phyloP scores from a whole-genome alignment of 2,113 vertebrate species.

The Blennius ocellaris region DNA sequence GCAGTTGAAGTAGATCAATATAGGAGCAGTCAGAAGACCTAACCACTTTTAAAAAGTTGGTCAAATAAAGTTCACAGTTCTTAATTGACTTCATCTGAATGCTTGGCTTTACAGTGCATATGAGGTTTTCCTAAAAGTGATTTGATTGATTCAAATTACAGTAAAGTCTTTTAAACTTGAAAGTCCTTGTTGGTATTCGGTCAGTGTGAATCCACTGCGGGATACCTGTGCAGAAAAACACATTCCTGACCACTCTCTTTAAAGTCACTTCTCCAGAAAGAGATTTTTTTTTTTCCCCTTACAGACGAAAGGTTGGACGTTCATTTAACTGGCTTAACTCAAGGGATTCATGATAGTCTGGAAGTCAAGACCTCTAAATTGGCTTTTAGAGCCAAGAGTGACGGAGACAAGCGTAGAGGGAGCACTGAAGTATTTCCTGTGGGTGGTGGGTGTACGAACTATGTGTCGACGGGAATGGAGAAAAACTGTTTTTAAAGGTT shows the following conservation, averaged over 20 bases:
- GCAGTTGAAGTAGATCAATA: no score
- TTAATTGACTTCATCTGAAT: no score
- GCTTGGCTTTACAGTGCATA: no score
- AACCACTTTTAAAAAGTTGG: no score
- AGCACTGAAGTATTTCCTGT: constrained; percentile 44
- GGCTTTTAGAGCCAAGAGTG: constrained; percentile 59
- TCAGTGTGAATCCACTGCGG: background rate
- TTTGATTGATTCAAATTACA: background rate
- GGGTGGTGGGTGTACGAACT: constrained; percentile 37
- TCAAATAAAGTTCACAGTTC: no score
- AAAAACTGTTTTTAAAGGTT: constrained; percentile 27
- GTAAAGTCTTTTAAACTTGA: background rate
- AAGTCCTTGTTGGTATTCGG: background rate
- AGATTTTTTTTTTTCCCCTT: background rate
- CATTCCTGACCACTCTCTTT: background rate
- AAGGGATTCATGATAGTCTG: constrained; percentile 34
- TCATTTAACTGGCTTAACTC: constrained; percentile 46
- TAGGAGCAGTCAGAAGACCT: no score
- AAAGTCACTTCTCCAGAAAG: constrained; percentile 4
- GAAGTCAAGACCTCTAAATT: constrained; percentile 68
- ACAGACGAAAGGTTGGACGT: constrained; percentile 7
- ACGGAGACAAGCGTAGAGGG: constrained; percentile 11
- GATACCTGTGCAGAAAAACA: background rate
- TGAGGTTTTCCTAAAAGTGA: no score
- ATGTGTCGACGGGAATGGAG: constrained; percentile 46